These are phyloP conservation scores for Nothoprocta perdicaria DNA, from an alignment of 2,113 vertebrate genomes.

Conservation along the genomic window DNA sequence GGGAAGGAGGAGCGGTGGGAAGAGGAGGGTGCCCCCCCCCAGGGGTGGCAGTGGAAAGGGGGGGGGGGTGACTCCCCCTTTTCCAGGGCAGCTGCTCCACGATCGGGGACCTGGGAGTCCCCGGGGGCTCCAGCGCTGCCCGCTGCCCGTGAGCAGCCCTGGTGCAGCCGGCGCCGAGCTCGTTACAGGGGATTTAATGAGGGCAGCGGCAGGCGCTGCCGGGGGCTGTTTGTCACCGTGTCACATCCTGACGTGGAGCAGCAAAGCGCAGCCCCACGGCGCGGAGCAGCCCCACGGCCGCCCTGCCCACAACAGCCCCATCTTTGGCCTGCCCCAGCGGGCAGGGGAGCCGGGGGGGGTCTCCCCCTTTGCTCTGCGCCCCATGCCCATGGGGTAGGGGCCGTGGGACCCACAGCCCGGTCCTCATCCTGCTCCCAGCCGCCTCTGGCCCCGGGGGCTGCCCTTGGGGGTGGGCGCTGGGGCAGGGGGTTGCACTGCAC, in stretches of 20 bases:
- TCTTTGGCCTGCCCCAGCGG: not conserved
- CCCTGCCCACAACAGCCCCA: too few species aligned
- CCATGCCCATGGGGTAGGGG: fast-evolving
- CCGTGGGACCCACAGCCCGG: too few species aligned
- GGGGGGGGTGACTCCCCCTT: too few species aligned
- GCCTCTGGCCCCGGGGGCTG: not conserved
- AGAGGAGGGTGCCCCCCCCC: not conserved
- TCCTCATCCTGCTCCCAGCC: not conserved
- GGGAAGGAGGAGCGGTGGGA: not conserved
- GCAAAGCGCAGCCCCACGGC: too few species aligned
- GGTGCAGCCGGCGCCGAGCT: conserved; percentile 53
- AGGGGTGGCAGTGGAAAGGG: not conserved
- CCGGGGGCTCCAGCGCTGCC: not conserved
- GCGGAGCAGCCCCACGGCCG: too few species aligned
- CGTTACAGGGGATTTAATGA: conserved; percentile 65
- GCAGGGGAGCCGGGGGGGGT: not conserved
- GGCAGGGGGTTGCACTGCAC: fast-evolving
- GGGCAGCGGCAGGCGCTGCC: conserved; percentile 54
- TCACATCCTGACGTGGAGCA: not conserved
- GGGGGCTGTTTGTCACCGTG: conserved; percentile 53
- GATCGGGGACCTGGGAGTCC: not conserved
- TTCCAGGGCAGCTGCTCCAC: too few species aligned
- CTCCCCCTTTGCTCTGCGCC: not conserved
- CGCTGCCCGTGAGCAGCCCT: conserved; percentile 30
- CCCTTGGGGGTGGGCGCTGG: too few species aligned